Evolutionary conservation across 2,113 vertebrate species (phyloP).

Genomic region (Ptychochromis oligacanthus): DNA sequence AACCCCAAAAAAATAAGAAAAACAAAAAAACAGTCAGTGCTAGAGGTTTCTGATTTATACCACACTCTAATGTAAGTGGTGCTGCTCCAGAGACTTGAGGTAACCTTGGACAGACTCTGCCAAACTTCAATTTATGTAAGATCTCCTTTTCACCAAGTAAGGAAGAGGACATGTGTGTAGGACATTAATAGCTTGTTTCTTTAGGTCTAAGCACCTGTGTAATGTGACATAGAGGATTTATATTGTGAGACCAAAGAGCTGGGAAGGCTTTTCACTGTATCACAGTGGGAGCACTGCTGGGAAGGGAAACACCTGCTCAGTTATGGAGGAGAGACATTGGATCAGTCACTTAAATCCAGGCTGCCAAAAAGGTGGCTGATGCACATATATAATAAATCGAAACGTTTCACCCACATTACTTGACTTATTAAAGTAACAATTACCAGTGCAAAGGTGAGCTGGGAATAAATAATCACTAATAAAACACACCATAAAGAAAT

Average conservation of each 20-base stretch:
- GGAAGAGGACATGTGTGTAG: neutral
- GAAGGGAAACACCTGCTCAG: conserved; percentile 42
- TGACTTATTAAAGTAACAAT: neutral
- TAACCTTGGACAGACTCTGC: conserved; percentile 8
- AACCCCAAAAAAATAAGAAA: neutral
- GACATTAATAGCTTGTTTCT: neutral
- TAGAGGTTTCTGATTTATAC: conserved; percentile 33
- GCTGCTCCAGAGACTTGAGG: neutral
- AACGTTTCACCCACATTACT: neutral
- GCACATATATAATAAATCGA: neutral
- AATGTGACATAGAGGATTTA: conserved; percentile 1
- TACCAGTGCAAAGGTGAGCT: neutral
- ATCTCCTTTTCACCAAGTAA: neutral
- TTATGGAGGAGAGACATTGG: conserved; percentile 3
- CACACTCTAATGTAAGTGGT: conserved; percentile 3
- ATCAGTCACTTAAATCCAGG: conserved; percentile 11
- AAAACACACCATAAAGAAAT: neutral
- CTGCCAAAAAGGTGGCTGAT: conserved; percentile 4
- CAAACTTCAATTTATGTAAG: neutral
- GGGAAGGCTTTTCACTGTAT: conserved; percentile 1
- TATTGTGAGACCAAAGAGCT: neutral
- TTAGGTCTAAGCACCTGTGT: neutral
- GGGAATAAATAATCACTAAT: neutral
- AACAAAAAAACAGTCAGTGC: neutral
- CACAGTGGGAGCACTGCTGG: neutral